Evolutionary conservation across 1,140 invertebrate species (phyloP).

Genomic region (Globodera rostochiensis): DNA sequence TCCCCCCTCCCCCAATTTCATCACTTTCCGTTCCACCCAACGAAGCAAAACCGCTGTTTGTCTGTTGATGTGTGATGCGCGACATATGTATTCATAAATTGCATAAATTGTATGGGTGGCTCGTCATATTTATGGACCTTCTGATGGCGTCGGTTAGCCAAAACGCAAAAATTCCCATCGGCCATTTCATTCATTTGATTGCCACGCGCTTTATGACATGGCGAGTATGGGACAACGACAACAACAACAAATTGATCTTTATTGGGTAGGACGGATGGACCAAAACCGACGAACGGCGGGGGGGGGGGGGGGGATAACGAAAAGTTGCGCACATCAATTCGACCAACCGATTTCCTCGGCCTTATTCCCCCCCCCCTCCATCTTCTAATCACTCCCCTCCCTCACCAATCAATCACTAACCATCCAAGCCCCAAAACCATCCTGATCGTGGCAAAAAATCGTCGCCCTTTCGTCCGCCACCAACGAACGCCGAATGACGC

Average conservation of each 20-base stretch:
- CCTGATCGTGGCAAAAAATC: neutral
- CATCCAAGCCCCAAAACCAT: no score
- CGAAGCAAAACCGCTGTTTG: conserved; percentile 2
- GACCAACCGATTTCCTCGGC: neutral
- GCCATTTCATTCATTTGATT: neutral
- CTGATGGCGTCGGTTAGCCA: neutral
- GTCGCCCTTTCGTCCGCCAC: neutral
- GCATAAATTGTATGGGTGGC: neutral
- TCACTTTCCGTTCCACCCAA: neutral
- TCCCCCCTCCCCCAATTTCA: neutral
- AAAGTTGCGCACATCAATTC: neutral
- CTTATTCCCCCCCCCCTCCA: neutral
- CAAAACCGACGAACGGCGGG: neutral
- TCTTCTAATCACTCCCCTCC: neutral
- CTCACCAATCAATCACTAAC: neutral
- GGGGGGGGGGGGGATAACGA: neutral
- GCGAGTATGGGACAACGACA: neutral
- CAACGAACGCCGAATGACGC: neutral
- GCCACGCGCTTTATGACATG: neutral
- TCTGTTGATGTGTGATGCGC: neutral
- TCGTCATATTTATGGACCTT: neutral
- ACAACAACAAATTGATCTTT: neutral
- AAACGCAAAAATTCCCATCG: neutral
- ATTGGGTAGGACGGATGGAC: neutral
- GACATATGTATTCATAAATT: neutral